phyloP scores from a whole-genome alignment of 2,113 vertebrate species.

The Ariopsis seemanni region DNA sequence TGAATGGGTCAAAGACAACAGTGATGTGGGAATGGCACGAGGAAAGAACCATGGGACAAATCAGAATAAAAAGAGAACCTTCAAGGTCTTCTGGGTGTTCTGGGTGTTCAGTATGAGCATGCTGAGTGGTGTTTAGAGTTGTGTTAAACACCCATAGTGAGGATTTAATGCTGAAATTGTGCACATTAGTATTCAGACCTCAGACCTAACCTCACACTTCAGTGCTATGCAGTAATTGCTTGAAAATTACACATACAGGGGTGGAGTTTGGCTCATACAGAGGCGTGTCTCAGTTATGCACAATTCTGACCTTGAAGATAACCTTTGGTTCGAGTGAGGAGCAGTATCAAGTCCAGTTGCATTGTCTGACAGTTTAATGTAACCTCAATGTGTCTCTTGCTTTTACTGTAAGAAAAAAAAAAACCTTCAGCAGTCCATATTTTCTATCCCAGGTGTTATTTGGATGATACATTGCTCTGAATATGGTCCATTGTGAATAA shows the following conservation, averaged over 20 bases:
- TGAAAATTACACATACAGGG: neutral
- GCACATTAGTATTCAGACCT: neutral
- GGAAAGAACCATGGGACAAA: neutral
- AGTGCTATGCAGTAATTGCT: neutral
- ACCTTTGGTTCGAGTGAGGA: neutral
- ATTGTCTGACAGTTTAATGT: neutral
- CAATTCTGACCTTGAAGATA: neutral
- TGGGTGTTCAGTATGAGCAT: neutral
- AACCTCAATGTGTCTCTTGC: neutral
- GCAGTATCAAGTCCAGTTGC: neutral
- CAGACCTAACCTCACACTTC: neutral
- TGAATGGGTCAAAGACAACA: neutral
- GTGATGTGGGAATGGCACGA: neutral
- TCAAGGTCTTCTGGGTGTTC: neutral
- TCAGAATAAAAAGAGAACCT: neutral
- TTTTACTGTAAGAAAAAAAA: neutral
- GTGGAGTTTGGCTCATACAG: neutral
- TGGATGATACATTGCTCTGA: neutral
- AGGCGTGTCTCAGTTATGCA: neutral
- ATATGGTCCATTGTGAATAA: neutral
- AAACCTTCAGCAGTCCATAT: neutral
- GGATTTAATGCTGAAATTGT: neutral
- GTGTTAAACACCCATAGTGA: neutral
- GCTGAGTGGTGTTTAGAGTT: neutral
- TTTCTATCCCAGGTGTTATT: neutral